Percentiles rank a stretch among this genome's conserved stretches.
Evolutionary conservation across 1,140 invertebrate genomes (phyloP).

Genomic region (Battus philenor): DNA sequence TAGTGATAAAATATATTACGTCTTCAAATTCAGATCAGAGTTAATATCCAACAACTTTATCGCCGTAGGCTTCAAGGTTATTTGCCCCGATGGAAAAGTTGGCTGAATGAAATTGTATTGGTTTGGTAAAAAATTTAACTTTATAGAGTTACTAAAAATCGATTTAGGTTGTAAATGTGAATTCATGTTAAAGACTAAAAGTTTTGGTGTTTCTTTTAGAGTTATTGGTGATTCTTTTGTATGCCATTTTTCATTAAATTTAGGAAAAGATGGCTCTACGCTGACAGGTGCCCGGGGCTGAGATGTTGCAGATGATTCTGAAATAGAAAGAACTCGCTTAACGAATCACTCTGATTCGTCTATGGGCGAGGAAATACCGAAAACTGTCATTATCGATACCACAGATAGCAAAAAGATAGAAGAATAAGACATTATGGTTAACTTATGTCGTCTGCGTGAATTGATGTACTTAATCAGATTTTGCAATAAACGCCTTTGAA

Average conservation of each 20-base stretch:
- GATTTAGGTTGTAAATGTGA: too few relatives aligned
- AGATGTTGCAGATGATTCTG: slow-evolving; percentile 33
- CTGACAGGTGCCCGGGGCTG: slow-evolving; percentile 24
- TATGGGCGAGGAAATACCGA: slow-evolving; percentile 20
- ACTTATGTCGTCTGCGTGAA: too few relatives aligned
- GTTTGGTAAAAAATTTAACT: background rate
- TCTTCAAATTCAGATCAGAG: background rate
- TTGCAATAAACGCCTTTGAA: too few relatives aligned
- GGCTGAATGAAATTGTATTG: background rate
- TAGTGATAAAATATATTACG: too few relatives aligned
- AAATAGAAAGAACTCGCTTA: slow-evolving; percentile 47
- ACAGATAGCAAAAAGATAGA: too few relatives aligned
- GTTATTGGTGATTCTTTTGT: slow-evolving; percentile 10
- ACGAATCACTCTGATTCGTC: slow-evolving; percentile 41
- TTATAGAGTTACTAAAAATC: too few relatives aligned
- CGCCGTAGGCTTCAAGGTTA: background rate
- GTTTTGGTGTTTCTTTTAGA: background rate
- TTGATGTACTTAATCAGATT: too few relatives aligned
- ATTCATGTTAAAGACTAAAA: too few relatives aligned
- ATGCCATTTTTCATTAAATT: slow-evolving; percentile 2
- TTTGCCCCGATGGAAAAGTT: background rate
- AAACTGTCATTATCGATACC: too few relatives aligned
- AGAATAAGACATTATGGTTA: too few relatives aligned
- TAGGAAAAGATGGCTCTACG: slow-evolving; percentile 2
- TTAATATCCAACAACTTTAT: slow-evolving; percentile 3